Evolutionary conservation across 2,797 vertebrate species (phyloP), one percentile per base, ranked within the genome.

Genomic region (Luscinia megarhynchos): DNA sequence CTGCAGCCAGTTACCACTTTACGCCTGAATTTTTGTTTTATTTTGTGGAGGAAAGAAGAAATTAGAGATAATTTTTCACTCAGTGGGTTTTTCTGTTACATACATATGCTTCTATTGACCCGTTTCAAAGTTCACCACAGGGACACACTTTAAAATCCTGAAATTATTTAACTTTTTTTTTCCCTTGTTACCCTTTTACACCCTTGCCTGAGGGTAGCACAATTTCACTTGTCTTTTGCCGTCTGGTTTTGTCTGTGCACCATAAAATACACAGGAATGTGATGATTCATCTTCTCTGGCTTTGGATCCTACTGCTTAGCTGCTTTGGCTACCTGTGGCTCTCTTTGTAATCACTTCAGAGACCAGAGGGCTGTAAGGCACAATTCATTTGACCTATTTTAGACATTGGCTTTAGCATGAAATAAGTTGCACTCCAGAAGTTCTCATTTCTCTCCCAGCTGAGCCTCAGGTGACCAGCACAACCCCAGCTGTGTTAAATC

Each of bases 341-440:
- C 32, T 36, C 34, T 61, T 61, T 8, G 2, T 64, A 83, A 87
- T 72, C 78, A 64, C 45, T 72, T 89, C 54, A 87, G 75, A 85
- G 57, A 68, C 41, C 41, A 61, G 41, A 77, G 43, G 41, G 41
- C 32, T 82, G 93, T 58, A 69, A 93, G 72, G 41, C 43, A 46
- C 61, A 77, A 92, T 83, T 89, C 16, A 34, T 94, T 78, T 68
- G 68, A 85, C 75, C 34, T 85, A 3, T 68, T 94, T 93, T 77
- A 89, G 53, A 54, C 27, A 11, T 18, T 89, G 64, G 46, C 20
- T 91, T 95, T 91, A 94, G 11, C 62, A 89, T 46, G 54, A 87
- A 87, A 92, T 54, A 64, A 87, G 83, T 80, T 77, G 12, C 41
- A 26, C 38, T 80, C 38, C 41, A 87, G 48, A 92, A 91, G 10